A percentile compares a stretch with the other conserved stretches of the same genome.
phyloP scores from a whole-genome alignment of 2,113 vertebrate species.

The Aldabrachelys gigantea region DNA sequence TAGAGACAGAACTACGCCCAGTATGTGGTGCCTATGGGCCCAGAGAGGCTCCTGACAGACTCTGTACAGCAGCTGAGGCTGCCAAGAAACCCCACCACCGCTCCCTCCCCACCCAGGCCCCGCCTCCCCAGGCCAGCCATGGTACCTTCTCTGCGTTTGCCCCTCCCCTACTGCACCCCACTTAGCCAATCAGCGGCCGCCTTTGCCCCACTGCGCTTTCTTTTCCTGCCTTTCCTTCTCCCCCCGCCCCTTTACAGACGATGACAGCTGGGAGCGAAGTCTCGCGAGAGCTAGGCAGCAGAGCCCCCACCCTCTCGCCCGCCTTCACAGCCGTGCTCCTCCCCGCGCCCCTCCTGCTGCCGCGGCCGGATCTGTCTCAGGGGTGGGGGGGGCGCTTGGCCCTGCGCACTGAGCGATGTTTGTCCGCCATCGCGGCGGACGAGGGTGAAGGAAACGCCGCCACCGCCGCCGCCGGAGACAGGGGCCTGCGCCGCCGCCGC shows the following conservation, averaged over 20 bases:
- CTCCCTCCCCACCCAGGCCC: rapidly evolving
- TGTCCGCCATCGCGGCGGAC: constrained; percentile 82
- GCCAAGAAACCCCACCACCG: neutral
- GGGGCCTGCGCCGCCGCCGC: constrained; percentile 5
- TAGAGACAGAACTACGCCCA: neutral
- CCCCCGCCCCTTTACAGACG: constrained; percentile 26
- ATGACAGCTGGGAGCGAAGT: neutral
- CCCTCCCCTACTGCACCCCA: neutral
- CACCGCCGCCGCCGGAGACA: constrained; percentile 25
- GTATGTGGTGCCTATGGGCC: no score
- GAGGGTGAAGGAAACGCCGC: constrained; percentile 57
- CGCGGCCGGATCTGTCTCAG: constrained; percentile 72
- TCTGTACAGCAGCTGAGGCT: no score
- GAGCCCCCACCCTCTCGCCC: constrained; percentile 13
- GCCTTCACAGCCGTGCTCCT: constrained; percentile 23
- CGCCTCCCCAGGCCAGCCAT: neutral
- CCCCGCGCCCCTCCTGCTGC: constrained; percentile 45
- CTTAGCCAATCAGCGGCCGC: constrained; percentile 56
- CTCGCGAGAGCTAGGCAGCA: neutral
- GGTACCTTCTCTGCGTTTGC: rapidly evolving
- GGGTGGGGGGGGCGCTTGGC: constrained; percentile 70
- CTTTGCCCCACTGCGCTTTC: constrained; percentile 15
- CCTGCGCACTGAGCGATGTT: constrained; percentile 82
- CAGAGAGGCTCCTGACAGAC: no score
- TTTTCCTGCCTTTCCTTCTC: constrained; percentile 41